Evolutionary conservation across 1,140 invertebrate genomes (phyloP).

Genomic region (Heliothis subflexa): DNA sequence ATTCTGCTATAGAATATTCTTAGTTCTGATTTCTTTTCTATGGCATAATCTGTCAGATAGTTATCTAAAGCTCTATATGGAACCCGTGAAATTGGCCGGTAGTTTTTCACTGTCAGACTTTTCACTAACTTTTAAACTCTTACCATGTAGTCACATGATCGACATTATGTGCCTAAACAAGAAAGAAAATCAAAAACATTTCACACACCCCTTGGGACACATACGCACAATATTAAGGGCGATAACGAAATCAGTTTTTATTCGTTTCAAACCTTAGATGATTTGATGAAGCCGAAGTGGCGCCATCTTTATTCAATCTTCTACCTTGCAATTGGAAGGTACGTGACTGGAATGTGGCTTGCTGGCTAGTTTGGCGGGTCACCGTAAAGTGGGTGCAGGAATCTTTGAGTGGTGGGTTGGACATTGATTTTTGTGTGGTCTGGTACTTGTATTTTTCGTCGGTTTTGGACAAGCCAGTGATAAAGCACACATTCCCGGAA

Average conservation of each 20-base stretch:
- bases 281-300: constrained; percentile 56
- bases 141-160: no score
- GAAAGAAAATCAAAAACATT: not conserved
- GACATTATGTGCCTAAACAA: no score
- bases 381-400: constrained; percentile 15
- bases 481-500: no score
- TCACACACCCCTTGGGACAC: not conserved
- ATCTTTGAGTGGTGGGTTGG: not conserved
- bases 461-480: no score
- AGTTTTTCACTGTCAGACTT: no score
- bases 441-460: not conserved
- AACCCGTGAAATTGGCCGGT: no score
- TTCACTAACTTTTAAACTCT: no score
- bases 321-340: constrained; percentile 55
- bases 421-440: not conserved
- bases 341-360: constrained; percentile 51
- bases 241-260: constrained; percentile 51
- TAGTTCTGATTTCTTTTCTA: no score
- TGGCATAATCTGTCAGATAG: no score
- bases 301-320: constrained; percentile 60
- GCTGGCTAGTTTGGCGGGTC: not conserved
- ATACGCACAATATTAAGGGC: constrained; percentile 45
- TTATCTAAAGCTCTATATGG: no score
- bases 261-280: constrained; percentile 49
- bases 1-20: no score